Conservation (phyloP, 2,113 vertebrate species). For the Pavo muticus region DNA sequence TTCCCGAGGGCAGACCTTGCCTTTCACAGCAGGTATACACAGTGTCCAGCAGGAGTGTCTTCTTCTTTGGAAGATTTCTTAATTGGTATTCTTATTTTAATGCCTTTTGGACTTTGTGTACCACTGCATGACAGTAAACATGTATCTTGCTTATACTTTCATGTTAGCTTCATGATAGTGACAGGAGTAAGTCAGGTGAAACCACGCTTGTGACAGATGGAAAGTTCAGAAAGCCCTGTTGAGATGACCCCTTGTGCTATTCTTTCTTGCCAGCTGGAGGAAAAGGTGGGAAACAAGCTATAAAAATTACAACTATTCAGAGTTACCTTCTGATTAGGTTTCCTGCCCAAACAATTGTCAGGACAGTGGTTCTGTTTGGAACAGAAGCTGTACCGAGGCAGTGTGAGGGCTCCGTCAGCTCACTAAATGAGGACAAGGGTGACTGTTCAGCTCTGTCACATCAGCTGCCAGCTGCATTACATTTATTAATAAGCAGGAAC, state of each 20-base stretch:
- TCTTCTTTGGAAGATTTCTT: not conserved
- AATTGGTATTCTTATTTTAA: not conserved
- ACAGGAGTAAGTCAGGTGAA: not conserved
- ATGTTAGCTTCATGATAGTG: not conserved
- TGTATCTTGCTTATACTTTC: not conserved
- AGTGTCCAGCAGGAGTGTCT: not conserved
- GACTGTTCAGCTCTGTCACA: not conserved
- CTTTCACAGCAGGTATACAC: not conserved
- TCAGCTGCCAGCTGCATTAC: not conserved
- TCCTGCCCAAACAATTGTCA: not conserved
- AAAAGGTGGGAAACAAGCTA: not conserved
- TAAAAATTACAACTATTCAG: not conserved
- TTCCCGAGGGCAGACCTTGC: not conserved
- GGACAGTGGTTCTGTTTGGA: not conserved
- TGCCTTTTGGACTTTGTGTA: not conserved
- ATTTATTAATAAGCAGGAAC: not conserved
- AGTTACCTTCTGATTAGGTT: not conserved
- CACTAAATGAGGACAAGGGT: not conserved
- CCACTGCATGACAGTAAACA: not conserved
- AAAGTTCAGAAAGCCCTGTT: not conserved
- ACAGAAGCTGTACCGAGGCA: not conserved
- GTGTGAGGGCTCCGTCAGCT: not conserved
- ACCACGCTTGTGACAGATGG: not conserved
- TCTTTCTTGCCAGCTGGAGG: rapidly evolving
- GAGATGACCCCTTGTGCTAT: rapidly evolving